phyloP scores from a whole-genome alignment of 2,797 vertebrate genomes.

The Esox masquinongy region DNA sequence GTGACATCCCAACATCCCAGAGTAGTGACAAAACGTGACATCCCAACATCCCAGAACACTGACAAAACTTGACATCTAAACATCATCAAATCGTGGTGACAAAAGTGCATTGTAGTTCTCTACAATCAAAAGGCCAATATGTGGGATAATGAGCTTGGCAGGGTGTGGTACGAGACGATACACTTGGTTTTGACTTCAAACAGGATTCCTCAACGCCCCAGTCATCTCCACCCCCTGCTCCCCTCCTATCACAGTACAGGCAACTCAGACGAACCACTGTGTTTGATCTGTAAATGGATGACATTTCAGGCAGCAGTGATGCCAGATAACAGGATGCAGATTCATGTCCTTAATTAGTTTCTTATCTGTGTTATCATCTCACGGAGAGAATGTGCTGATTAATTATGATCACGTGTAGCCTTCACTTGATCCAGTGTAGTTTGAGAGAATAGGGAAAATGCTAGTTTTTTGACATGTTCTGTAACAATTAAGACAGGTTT shows the following conservation, averaged over 20 bases:
- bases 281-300: slow-evolving; percentile 46
- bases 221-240: background rate
- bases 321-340: slow-evolving; percentile 14
- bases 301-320: slow-evolving; percentile 17
- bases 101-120: slow-evolving; percentile 22
- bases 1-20: no score
- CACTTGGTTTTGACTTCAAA: slow-evolving; percentile 11
- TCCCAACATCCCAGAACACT: no score
- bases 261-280: slow-evolving; percentile 25
- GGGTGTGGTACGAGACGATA: background rate
- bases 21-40: no score
- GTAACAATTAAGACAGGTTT: background rate
- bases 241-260: background rate
- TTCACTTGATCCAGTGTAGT: slow-evolving; percentile 15
- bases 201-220: background rate
- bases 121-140: slow-evolving; percentile 17
- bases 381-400: slow-evolving; percentile 13
- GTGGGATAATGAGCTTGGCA: background rate
- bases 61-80: slow-evolving; percentile 11
- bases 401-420: slow-evolving; percentile 7
- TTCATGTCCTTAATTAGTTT: slow-evolving; percentile 26
- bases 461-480: background rate
- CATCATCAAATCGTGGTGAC: slow-evolving; percentile 9
- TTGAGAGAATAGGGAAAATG: background rate
- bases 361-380: slow-evolving; percentile 5